Conservation (phyloP, 2,888 invertebrate genomes). For the Microchrysa polita region DNA sequence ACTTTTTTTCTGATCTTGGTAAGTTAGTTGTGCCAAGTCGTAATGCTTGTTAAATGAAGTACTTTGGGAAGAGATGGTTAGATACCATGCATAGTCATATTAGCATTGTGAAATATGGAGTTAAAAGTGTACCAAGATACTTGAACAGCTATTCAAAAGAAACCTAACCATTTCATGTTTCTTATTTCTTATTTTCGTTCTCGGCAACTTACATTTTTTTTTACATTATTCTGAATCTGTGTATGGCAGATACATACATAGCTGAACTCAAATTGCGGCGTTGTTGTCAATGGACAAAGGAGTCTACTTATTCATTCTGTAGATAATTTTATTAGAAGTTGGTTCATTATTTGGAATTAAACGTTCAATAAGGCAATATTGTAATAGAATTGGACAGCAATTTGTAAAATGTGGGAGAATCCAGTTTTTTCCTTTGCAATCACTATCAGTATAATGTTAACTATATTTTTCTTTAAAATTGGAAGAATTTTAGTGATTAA, state of each 20-base stretch:
- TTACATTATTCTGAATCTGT: not conserved
- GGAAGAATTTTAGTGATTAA: too few relatives aligned
- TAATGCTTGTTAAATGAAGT: not conserved
- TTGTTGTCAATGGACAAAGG: slow-evolving; percentile 33
- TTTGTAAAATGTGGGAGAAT: too few relatives aligned
- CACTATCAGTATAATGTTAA: too few relatives aligned
- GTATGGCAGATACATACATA: not conserved
- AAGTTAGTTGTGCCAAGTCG: slow-evolving; percentile 11
- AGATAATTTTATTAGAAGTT: slow-evolving; percentile 36
- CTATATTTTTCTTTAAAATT: too few relatives aligned
- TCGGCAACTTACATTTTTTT: too few relatives aligned
- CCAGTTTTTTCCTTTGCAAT: too few relatives aligned
- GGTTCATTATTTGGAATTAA: slow-evolving; percentile 35
- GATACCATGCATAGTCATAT: slow-evolving; percentile 8
- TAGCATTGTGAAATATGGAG: slow-evolving; percentile 18
- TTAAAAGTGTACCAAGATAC: slow-evolving; percentile 9
- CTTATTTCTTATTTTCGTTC: not conserved
- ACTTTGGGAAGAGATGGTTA: slow-evolving; percentile 9
- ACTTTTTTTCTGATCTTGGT: slow-evolving; percentile 32
- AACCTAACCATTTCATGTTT: slow-evolving; percentile 21
- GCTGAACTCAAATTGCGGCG: slow-evolving; percentile 6
- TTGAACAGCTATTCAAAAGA: slow-evolving; percentile 30
- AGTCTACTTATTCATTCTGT: slow-evolving; percentile 11
- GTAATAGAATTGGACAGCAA: slow-evolving; percentile 24
- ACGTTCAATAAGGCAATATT: slow-evolving; percentile 37